Evolutionary conservation across 2,797 vertebrate species (phyloP).

Genomic region (Acrocephalus scirpaceus): DNA sequence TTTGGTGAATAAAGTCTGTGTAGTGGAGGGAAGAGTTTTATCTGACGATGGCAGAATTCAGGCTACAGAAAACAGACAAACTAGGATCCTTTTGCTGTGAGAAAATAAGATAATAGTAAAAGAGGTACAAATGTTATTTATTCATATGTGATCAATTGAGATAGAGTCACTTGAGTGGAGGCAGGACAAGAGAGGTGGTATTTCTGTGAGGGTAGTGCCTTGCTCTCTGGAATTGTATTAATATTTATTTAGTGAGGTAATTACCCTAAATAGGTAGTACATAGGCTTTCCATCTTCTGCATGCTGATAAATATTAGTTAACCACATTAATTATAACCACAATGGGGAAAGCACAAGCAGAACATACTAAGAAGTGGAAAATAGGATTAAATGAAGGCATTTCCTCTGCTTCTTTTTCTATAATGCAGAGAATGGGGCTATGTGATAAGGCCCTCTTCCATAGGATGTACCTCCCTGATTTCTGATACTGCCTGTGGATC

Average conservation of each 20-base stretch:
- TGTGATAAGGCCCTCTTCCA: background rate
- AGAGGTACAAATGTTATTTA: background rate
- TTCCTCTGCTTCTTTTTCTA: background rate
- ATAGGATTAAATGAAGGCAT: background rate
- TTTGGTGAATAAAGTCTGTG: constrained; percentile 78
- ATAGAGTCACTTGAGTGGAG: background rate
- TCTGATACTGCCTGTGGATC: background rate
- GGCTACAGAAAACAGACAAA: constrained; percentile 23
- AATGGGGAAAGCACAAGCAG: background rate
- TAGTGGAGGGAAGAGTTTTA: constrained; percentile 47
- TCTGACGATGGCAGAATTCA: constrained; percentile 17
- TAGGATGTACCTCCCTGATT: background rate
- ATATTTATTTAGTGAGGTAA: background rate
- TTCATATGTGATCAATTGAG: background rate
- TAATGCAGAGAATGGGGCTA: background rate
- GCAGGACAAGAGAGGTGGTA: background rate
- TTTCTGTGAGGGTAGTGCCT: background rate
- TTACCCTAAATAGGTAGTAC: background rate
- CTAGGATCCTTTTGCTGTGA: background rate
- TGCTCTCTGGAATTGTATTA: background rate
- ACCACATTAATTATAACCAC: background rate
- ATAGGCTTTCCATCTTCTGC: background rate
- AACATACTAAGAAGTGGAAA: background rate
- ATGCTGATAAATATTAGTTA: background rate
- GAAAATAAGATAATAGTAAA: background rate